Percentiles rank a stretch among this genome's conserved stretches.
Evolutionary conservation across 2,888 invertebrate genomes (phyloP).

Genomic region (Digitonthophagus gazella): DNA sequence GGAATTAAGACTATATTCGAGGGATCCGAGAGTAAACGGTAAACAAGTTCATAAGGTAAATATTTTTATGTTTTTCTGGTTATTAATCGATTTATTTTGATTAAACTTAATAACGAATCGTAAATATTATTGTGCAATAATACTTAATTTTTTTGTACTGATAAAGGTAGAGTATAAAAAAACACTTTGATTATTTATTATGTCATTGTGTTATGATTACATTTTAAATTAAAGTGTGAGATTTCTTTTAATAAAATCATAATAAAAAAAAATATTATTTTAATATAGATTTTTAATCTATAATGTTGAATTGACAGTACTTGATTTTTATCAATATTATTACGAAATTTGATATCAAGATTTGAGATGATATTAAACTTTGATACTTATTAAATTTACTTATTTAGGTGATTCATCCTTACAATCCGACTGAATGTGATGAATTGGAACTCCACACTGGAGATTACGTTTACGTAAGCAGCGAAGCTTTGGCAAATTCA

Average conservation of each 20-base stretch:
- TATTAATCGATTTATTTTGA: neutral
- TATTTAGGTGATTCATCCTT: conserved; percentile 77
- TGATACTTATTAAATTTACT: conserved; percentile 19
- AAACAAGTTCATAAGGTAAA: conserved; percentile 60
- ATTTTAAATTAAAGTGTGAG: neutral
- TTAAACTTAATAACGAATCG: neutral
- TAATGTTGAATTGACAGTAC: neutral
- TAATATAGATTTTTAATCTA: too few species aligned
- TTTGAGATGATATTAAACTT: neutral
- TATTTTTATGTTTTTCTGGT: neutral
- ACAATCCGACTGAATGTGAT: conserved; percentile 73
- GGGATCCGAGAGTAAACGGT: conserved; percentile 73
- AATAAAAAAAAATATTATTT: too few species aligned
- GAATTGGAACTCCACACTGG: conserved; percentile 83
- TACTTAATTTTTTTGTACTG: neutral
- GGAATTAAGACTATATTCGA: conserved; percentile 85
- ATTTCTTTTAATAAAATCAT: too few species aligned
- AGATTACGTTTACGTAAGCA: conserved; percentile 80
- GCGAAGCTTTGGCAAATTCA: conserved; percentile 69
- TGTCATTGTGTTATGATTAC: neutral
- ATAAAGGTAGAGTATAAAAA: neutral
- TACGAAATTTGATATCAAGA: neutral
- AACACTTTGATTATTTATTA: neutral
- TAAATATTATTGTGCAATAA: neutral
- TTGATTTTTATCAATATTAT: neutral